Percentiles rank a stretch among this genome's conserved stretches.
Evolutionary conservation across 2,797 vertebrate species (phyloP).

Genomic region (Triplophysa bombifrons): DNA sequence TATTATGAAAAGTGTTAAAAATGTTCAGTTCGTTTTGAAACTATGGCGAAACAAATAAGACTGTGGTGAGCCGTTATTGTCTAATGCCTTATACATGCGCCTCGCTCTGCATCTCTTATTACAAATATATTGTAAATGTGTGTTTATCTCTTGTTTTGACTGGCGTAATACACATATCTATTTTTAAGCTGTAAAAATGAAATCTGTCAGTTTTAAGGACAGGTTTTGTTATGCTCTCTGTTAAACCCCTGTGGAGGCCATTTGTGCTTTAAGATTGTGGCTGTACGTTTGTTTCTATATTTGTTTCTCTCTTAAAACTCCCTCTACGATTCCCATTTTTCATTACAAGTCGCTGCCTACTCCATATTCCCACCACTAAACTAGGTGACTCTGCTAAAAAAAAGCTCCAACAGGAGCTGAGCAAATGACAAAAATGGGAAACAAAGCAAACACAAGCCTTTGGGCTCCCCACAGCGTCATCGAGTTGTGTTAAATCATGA

Average conservation of each 20-base stretch:
- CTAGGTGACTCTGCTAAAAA: constrained; percentile 3
- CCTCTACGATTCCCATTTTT: constrained; percentile 30
- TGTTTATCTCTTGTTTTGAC: too few relatives aligned
- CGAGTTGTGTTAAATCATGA: not conserved
- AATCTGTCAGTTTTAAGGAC: too few relatives aligned
- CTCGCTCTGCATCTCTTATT: too few relatives aligned
- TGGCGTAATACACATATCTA: too few relatives aligned
- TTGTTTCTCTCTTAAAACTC: not conserved
- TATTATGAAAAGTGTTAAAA: too few relatives aligned
- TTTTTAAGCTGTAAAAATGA: too few relatives aligned
- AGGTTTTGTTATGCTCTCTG: too few relatives aligned
- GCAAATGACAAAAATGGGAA: not conserved
- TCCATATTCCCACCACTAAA: constrained; percentile 17
- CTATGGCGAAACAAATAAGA: too few relatives aligned
- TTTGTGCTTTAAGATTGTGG: not conserved
- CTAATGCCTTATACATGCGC: too few relatives aligned
- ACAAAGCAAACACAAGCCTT: constrained; percentile 13
- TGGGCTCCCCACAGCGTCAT: constrained; percentile 10
- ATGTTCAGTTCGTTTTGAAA: too few relatives aligned
- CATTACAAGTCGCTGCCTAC: not conserved
- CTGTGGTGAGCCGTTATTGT: too few relatives aligned
- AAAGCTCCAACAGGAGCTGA: constrained; percentile 6
- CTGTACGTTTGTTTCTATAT: constrained; percentile 7
- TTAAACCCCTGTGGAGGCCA: not conserved
- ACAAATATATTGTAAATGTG: too few relatives aligned